Percentiles rank a stretch among this genome's conserved stretches.
Conservation (phyloP, 2,113 vertebrate species). For the Tauraco erythrolophus region DNA sequence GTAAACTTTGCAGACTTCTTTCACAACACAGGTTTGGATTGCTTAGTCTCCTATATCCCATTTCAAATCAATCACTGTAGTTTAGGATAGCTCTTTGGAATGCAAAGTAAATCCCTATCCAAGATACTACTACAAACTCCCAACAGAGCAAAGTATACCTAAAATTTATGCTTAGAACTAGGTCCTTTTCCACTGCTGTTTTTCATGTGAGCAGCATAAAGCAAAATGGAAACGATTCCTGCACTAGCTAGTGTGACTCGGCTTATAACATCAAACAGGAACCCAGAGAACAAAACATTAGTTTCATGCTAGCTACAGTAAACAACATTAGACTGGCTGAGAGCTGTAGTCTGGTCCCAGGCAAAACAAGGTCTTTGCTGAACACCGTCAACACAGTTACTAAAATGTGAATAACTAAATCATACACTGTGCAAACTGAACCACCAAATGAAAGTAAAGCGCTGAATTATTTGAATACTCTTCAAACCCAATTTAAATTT, state of each 20-base stretch:
- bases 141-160: background rate
- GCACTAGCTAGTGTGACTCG: constrained; percentile 27
- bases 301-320: constrained; percentile 57
- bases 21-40: background rate
- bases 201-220: constrained; percentile 19
- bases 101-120: background rate
- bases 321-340: constrained; percentile 53
- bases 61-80: background rate
- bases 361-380: constrained; percentile 60
- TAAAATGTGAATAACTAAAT: constrained; percentile 69
- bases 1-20: background rate
- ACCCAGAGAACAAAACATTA: constrained; percentile 46
- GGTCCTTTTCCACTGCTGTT: constrained; percentile 7
- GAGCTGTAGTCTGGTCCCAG: constrained; percentile 10
- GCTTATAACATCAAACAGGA: constrained; percentile 56
- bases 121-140: background rate
- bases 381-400: constrained; percentile 54
- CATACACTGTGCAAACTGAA: constrained; percentile 57
- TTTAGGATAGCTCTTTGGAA: background rate
- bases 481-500: constrained; percentile 74
- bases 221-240: constrained; percentile 55
- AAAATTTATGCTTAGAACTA: background rate
- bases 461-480: constrained; percentile 61
- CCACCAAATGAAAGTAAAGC: constrained; percentile 51
- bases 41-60: background rate